Conservation (phyloP, 2,113 vertebrate species). For the Quiscalus mexicanus region DNA sequence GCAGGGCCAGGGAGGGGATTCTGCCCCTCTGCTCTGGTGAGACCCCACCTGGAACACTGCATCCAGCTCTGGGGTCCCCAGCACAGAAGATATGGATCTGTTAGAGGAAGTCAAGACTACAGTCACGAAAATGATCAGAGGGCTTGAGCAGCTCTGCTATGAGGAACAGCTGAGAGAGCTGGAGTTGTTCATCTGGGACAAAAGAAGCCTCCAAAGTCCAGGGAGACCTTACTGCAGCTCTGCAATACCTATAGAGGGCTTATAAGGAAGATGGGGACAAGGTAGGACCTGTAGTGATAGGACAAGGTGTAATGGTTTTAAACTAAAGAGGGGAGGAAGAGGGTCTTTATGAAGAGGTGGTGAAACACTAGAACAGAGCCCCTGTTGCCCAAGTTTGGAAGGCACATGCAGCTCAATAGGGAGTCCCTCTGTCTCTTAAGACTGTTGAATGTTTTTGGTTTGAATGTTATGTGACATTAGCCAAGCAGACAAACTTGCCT, state of each 20-base stretch:
- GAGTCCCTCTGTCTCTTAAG: background rate
- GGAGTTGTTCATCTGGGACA: background rate
- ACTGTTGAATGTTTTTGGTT: background rate
- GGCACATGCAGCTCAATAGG: background rate
- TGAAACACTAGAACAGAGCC: background rate
- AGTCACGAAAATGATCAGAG: fast-evolving
- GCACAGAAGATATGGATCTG: background rate
- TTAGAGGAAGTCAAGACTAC: background rate
- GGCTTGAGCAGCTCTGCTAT: background rate
- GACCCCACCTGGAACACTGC: background rate
- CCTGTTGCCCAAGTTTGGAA: background rate
- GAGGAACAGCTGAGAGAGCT: background rate
- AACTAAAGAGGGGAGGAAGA: background rate
- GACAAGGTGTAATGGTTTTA: background rate
- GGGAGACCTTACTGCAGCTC: background rate
- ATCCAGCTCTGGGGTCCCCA: background rate
- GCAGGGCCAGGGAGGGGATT: fast-evolving
- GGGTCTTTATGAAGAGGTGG: background rate
- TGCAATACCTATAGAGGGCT: background rate
- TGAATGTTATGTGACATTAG: background rate
- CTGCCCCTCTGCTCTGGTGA: background rate
- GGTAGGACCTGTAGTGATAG: background rate
- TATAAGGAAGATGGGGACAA: background rate
- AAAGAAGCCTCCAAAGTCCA: background rate
- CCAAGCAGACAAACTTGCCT: background rate